A percentile compares a stretch with the other conserved stretches of the same genome.
phyloP scores from a whole-genome alignment of 2,888 invertebrate species.

The Antheraea yamamai region DNA sequence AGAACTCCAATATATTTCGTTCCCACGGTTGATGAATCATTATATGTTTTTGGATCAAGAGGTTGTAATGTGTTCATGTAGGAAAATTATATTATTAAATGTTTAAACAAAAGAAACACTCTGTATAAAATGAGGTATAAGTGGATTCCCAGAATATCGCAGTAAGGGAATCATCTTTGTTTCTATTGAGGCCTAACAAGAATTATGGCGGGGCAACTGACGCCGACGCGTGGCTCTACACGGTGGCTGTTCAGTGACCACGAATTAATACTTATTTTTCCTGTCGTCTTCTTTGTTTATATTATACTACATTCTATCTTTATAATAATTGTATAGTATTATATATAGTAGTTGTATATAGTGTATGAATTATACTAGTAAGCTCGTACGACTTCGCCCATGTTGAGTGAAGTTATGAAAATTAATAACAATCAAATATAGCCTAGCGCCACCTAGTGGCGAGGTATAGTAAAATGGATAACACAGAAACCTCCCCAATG shows the following conservation, averaged over 20 bases:
- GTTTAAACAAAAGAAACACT: conserved; percentile 28
- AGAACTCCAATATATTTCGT: too few species aligned
- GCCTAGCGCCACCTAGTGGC: too few species aligned
- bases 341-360: too few species aligned
- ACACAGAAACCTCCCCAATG: too few species aligned
- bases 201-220: conserved; percentile 65
- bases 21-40: too few species aligned
- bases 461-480: too few species aligned
- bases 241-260: neutral
- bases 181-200: conserved; percentile 66
- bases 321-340: too few species aligned
- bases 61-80: neutral
- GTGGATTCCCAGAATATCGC: conserved; percentile 62
- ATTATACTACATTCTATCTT: neutral
- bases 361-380: too few species aligned
- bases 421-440: too few species aligned
- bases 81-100: neutral
- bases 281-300: neutral
- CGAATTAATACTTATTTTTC: neutral
- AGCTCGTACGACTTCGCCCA: too few species aligned
- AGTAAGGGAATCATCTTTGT: conserved; percentile 60
- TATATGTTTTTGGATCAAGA: too few species aligned
- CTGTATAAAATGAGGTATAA: conserved; percentile 46
- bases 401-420: too few species aligned
- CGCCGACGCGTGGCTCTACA: conserved; percentile 32